Base-by-base conservation (phyloP, 2,113 vertebrate genomes). In the Pygoscelis antarcticus region DNA sequence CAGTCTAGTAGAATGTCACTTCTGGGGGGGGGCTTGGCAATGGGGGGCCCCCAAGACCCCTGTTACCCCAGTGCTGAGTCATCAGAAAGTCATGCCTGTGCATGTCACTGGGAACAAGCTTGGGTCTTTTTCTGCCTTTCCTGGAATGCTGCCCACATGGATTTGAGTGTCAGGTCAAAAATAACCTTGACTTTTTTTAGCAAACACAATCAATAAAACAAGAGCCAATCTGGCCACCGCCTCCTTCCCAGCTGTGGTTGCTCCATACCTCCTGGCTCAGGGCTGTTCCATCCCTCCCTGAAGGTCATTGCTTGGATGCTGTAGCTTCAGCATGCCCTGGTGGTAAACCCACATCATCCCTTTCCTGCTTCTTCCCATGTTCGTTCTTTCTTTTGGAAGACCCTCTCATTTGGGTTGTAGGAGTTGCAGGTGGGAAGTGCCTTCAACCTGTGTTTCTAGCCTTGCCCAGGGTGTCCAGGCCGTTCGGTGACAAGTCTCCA, bases 171-270 rank as follows among this genome's bases (percentile, higher is more conserved):
- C 76, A 83, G 57, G 88, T 95, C 86, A 92, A 95, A 97, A 96
- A 96, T 94, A 96, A 93, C 86, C 74, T 84, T 82, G 90, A 81
- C 90, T 91, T 89, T 90, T 96, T 96, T 94, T 95, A 93, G 94
- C 88, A 87, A 90, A 74, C 79, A 83, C 71, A 81, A 95, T 94
- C 95, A 96, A 93, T 96, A 90, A 94, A 93, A 92, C 66, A 95
- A 93, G 85, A 96, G 88, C 76, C 90, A 93, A 93, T 93, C 96
- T 96, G 96, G 89, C 90, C 1, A 26, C 82, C 0, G 1, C 72
- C 88, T 95, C 74, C 89, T 79, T 92, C 72, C 88, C 90, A 96
- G 96, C 93, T 96, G 90, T 78, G 86, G 83, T 69, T 95, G 83
- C 77, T 96, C 96, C 68, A 14, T 30, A 78, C 44, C 57, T 97